Conservation (phyloP, 2,797 vertebrate genomes). For the Craterocephalus amniculus region DNA sequence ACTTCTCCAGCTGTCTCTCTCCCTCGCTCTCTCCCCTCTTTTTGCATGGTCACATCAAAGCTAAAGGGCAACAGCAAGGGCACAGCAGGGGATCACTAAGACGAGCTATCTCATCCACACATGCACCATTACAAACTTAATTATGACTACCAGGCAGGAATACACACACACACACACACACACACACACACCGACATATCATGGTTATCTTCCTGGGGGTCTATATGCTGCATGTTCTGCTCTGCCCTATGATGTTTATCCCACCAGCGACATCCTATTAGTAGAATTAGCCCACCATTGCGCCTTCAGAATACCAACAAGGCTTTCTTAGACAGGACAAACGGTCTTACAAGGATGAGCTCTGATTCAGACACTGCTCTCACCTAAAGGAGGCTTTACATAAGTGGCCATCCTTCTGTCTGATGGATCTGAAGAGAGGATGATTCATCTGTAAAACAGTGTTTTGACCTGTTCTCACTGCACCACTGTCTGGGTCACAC, state of each 20-base stretch:
- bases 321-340: constrained; percentile 27
- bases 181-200: constrained; percentile 24
- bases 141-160: constrained; percentile 66
- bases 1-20: constrained; percentile 16
- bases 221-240: constrained; percentile 63
- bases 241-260: constrained; percentile 76
- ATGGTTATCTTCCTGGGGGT: constrained; percentile 64
- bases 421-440: constrained; percentile 60
- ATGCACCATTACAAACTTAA: constrained; percentile 61
- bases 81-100: constrained; percentile 62
- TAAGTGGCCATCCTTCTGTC: constrained; percentile 38
- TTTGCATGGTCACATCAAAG: constrained; percentile 67
- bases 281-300: constrained; percentile 61
- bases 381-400: constrained; percentile 52
- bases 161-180: constrained; percentile 23
- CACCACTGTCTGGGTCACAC: constrained; percentile 56
- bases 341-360: constrained; percentile 48
- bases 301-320: constrained; percentile 64
- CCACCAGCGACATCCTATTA: constrained; percentile 74
- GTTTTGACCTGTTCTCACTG: constrained; percentile 63
- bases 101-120: constrained; percentile 58
- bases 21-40: constrained; percentile 14
- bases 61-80: constrained; percentile 68
- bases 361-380: constrained; percentile 48
- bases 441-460: constrained; percentile 62